These are phyloP conservation scores for Teinopalpus imperialis DNA, from an alignment of 2,888 invertebrate species.

Conservation along the genomic window DNA sequence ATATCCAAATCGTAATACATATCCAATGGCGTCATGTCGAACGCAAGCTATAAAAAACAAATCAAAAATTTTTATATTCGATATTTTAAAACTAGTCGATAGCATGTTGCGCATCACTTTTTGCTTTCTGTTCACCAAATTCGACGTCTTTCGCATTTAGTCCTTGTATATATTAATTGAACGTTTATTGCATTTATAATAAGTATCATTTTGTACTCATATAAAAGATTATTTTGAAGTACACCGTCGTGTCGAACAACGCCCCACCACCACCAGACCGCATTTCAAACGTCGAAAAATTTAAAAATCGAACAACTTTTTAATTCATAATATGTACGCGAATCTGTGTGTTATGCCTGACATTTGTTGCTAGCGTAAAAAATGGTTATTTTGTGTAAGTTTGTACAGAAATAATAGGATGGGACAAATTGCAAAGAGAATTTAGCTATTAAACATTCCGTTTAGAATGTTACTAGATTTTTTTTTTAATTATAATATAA, in stretches of 20 bases:
- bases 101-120: slow-evolving; percentile 62
- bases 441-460: slow-evolving; percentile 81
- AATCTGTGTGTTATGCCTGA: slow-evolving; percentile 70
- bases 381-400: slow-evolving; percentile 75
- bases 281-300: slow-evolving; percentile 57
- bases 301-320: slow-evolving; percentile 63
- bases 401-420: slow-evolving; percentile 79
- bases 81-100: slow-evolving; percentile 76
- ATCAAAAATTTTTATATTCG: slow-evolving; percentile 75
- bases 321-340: slow-evolving; percentile 54
- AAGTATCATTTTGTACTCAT: slow-evolving; percentile 9
- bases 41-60: slow-evolving; percentile 55
- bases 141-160: slow-evolving; percentile 72
- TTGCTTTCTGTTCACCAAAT: slow-evolving; percentile 71
- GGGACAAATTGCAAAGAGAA: slow-evolving; percentile 82
- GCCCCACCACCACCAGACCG: slow-evolving; percentile 76
- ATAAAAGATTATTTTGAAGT: background rate
- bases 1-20: slow-evolving; percentile 65
- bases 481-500: slow-evolving; percentile 60
- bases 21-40: slow-evolving; percentile 75
- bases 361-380: slow-evolving; percentile 76
- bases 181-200: slow-evolving; percentile 32
- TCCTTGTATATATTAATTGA: slow-evolving; percentile 50
- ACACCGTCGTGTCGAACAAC: slow-evolving; percentile 53
- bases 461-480: slow-evolving; percentile 80